These are phyloP conservation scores for Nephrotoma guestfalica DNA, from an alignment of 2,888 invertebrate species.

Conservation along the genomic window DNA sequence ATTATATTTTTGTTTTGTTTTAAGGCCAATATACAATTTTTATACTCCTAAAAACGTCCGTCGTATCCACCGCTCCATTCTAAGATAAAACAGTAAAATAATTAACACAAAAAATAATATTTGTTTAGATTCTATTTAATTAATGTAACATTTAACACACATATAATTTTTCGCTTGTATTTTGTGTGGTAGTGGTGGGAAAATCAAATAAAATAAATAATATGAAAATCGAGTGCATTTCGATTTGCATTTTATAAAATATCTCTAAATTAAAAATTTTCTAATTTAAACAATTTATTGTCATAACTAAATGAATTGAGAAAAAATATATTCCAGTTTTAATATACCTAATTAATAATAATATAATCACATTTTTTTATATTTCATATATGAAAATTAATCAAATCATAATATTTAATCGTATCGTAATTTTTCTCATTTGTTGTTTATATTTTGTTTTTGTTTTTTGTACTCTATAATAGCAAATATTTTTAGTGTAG, in stretches of 20 bases:
- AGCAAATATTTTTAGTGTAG: neutral
- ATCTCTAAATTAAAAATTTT: neutral
- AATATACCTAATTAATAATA: neutral
- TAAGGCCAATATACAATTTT: neutral
- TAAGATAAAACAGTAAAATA: neutral
- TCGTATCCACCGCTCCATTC: neutral
- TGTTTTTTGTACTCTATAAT: neutral
- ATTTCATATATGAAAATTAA: neutral
- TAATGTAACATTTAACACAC: neutral
- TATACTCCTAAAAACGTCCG: neutral
- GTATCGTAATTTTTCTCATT: neutral
- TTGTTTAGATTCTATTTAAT: neutral
- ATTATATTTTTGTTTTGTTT: neutral
- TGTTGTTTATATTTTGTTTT: neutral
- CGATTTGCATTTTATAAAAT: neutral
- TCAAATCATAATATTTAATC: neutral
- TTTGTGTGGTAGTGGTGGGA: neutral
- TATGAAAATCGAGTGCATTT: neutral
- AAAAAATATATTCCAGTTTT: neutral
- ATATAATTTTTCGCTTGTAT: neutral
- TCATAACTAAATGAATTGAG: neutral
- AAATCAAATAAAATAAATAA: neutral
- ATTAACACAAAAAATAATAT: neutral
- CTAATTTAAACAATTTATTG: neutral
- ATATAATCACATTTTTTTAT: neutral